Evolutionary conservation across 2,888 invertebrate genomes (phyloP).

Genomic region (Eurytoma californica): DNA sequence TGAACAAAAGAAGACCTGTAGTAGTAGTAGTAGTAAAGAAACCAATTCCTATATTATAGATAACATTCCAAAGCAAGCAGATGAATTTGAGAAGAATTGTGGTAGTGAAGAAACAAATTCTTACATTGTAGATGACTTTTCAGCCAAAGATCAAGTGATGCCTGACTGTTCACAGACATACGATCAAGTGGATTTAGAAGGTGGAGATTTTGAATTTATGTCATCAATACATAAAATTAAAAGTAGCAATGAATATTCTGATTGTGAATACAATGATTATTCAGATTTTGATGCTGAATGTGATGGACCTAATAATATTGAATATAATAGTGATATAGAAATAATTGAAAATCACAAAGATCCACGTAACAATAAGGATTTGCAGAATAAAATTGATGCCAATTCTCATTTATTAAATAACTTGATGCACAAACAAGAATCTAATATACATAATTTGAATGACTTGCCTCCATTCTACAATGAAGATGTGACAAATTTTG

Average conservation of each 20-base stretch:
- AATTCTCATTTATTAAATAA: background rate
- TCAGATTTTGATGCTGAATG: background rate
- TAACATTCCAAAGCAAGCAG: background rate
- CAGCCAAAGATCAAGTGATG: constrained; percentile 22
- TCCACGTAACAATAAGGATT: too few species aligned
- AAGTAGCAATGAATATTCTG: background rate
- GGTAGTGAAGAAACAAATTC: background rate
- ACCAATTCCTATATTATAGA: background rate
- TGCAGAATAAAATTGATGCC: background rate
- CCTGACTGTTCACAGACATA: constrained; percentile 7
- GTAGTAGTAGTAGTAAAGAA: background rate
- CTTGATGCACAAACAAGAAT: background rate
- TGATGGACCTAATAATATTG: too few species aligned
- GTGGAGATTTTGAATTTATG: constrained; percentile 48
- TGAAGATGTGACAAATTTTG: constrained; percentile 27
- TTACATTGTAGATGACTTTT: background rate
- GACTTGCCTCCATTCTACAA: constrained; percentile 18
- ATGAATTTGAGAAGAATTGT: background rate
- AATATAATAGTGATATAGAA: background rate
- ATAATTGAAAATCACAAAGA: background rate
- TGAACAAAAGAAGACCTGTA: background rate
- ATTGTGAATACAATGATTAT: background rate
- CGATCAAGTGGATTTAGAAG: constrained; percentile 33
- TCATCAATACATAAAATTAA: constrained; percentile 19
- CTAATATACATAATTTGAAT: constrained; percentile 13